These are phyloP conservation scores for Sphecodes monilicornis DNA, from an alignment of 2,888 invertebrate species.

Conservation along the genomic window DNA sequence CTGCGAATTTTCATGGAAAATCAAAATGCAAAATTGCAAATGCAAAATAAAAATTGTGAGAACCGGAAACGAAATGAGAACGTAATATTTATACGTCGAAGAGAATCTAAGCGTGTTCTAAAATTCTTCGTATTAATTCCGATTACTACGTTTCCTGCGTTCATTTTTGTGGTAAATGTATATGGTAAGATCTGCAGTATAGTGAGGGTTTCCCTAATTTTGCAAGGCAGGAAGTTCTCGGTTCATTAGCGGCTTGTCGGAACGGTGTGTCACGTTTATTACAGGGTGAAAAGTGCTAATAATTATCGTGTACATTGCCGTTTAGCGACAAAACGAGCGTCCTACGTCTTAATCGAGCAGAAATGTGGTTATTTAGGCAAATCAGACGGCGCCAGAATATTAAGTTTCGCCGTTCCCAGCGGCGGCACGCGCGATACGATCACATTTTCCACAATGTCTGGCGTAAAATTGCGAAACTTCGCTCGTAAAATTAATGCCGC, in stretches of 20 bases:
- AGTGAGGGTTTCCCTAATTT: not conserved
- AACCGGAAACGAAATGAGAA: no score
- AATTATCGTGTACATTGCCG: not conserved
- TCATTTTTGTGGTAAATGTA: no score
- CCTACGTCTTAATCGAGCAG: not conserved
- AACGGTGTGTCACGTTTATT: not conserved
- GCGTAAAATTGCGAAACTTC: constrained; percentile 56
- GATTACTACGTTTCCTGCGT: no score
- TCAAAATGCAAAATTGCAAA: no score
- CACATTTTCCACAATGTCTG: constrained; percentile 27
- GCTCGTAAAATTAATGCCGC: constrained; percentile 51
- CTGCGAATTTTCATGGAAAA: no score
- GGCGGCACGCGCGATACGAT: constrained; percentile 19
- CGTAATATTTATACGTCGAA: no score
- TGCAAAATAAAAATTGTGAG: no score
- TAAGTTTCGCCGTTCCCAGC: constrained; percentile 18
- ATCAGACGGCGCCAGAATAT: constrained; percentile 7
- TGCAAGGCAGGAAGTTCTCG: not conserved
- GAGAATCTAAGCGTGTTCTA: no score
- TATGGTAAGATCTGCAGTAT: not conserved
- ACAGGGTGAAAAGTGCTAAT: not conserved
- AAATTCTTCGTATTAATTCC: not conserved
- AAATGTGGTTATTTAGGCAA: constrained; percentile 8
- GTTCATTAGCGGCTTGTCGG: not conserved
- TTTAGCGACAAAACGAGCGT: not conserved